Percentiles rank a stretch among this genome's conserved stretches.
Conservation (phyloP, 2,113 vertebrate genomes). For the Petroica traversi region DNA sequence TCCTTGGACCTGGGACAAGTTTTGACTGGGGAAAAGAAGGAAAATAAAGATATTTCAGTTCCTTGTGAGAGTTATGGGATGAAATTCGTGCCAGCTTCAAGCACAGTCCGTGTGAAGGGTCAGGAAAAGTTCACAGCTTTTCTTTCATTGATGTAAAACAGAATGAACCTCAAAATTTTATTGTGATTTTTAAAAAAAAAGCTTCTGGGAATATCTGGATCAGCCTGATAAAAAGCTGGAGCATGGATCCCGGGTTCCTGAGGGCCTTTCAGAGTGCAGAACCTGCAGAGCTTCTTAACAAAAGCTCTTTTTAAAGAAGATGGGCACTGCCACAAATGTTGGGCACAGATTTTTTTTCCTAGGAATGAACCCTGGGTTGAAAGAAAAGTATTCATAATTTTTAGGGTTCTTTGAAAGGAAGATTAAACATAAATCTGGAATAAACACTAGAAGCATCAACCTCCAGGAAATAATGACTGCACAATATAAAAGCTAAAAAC, state of each 20-base stretch:
- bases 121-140: constrained; percentile 47
- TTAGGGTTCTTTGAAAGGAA: not conserved
- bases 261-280: not conserved
- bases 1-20: not conserved
- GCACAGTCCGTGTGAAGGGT: constrained; percentile 22
- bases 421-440: not conserved
- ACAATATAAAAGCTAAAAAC: not conserved
- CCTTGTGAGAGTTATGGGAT: not conserved
- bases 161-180: not conserved
- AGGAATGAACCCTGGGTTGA: not conserved
- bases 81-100: constrained; percentile 49
- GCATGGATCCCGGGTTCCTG: not conserved
- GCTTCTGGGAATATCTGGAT: not conserved
- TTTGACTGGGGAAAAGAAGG: not conserved
- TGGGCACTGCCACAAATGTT: not conserved
- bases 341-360: not conserved
- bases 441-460: not conserved
- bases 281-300: not conserved
- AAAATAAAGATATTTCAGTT: not conserved
- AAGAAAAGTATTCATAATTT: not conserved
- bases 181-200: not conserved
- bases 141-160: not conserved
- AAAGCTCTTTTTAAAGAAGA: not conserved
- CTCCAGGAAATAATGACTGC: not conserved
- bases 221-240: not conserved